These are phyloP conservation scores for Catharus minimus DNA, from an alignment of 2,113 vertebrate species.

Conservation along the genomic window DNA sequence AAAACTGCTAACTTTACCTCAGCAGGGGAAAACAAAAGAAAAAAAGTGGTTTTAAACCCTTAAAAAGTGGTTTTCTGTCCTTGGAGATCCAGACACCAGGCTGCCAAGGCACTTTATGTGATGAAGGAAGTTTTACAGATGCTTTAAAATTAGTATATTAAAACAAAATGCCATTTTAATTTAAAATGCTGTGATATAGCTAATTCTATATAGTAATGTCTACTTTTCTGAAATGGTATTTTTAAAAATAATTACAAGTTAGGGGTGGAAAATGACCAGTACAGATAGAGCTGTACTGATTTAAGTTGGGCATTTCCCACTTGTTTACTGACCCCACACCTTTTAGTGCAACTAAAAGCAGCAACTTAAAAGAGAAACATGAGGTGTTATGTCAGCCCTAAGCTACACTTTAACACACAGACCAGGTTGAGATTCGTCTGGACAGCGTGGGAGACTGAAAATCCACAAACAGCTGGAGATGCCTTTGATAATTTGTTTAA, in stretches of 20 bases:
- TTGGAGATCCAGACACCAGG: background rate
- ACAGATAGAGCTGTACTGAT: background rate
- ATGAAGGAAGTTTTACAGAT: background rate
- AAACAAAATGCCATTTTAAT: background rate
- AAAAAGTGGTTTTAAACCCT: too few relatives aligned
- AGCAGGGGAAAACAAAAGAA: background rate
- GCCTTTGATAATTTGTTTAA: background rate
- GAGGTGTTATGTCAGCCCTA: background rate
- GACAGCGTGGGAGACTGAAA: background rate
- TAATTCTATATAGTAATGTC: background rate
- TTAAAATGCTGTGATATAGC: background rate
- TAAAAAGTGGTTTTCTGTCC: background rate
- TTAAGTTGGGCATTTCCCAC: background rate
- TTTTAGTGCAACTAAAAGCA: background rate
- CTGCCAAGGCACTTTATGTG: background rate
- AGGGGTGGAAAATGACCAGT: accelerated
- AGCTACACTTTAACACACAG: background rate
- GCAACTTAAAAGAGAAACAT: background rate
- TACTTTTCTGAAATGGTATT: background rate
- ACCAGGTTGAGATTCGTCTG: background rate
- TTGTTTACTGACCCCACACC: background rate
- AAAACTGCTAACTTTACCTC: background rate
- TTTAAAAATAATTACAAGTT: background rate
- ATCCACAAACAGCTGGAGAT: accelerated
- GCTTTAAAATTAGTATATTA: background rate